Percentiles rank a stretch among this genome's conserved stretches.
phyloP scores from a whole-genome alignment of 2,888 invertebrate genomes.

The Druceiella hillmani region DNA sequence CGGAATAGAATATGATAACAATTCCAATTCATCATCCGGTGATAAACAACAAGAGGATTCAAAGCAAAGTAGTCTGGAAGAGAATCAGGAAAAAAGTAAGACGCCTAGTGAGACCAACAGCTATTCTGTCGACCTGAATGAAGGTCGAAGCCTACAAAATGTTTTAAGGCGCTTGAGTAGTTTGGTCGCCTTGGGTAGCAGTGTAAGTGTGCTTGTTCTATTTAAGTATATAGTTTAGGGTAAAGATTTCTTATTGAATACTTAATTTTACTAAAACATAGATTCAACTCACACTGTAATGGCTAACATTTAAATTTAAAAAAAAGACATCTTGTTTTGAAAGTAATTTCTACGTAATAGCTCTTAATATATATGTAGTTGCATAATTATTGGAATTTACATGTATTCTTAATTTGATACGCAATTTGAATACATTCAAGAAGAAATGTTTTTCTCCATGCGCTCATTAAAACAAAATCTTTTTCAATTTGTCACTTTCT shows the following conservation, averaged over 20 bases:
- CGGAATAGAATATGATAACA: conserved; percentile 28
- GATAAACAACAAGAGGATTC: conserved; percentile 27
- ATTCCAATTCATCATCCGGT: conserved; percentile 29
- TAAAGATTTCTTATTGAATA: conserved; percentile 16
- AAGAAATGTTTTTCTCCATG: too few relatives aligned
- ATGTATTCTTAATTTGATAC: too few relatives aligned
- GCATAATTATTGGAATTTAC: too few relatives aligned
- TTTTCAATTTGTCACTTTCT: too few relatives aligned
- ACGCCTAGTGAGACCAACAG: conserved; percentile 32
- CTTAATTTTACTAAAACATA: too few relatives aligned
- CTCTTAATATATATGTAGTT: too few relatives aligned
- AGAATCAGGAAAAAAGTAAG: conserved; percentile 33
- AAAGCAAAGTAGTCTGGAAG: conserved; percentile 30
- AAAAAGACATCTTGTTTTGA: too few relatives aligned
- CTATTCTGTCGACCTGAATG: conserved; percentile 51
- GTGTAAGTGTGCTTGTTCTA: conserved; percentile 50
- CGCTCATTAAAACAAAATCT: too few relatives aligned
- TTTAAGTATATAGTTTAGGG: conserved; percentile 1
- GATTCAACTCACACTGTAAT: too few relatives aligned
- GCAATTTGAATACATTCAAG: too few relatives aligned
- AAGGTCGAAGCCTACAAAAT: conserved; percentile 78
- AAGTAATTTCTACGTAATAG: too few relatives aligned
- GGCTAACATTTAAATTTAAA: too few relatives aligned
- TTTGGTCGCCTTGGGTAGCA: conserved; percentile 74
- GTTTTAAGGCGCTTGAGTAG: conserved; percentile 84